Evolutionary conservation across 2,797 vertebrate species (phyloP).

Genomic region (Ctenopoma kingsleyae): DNA sequence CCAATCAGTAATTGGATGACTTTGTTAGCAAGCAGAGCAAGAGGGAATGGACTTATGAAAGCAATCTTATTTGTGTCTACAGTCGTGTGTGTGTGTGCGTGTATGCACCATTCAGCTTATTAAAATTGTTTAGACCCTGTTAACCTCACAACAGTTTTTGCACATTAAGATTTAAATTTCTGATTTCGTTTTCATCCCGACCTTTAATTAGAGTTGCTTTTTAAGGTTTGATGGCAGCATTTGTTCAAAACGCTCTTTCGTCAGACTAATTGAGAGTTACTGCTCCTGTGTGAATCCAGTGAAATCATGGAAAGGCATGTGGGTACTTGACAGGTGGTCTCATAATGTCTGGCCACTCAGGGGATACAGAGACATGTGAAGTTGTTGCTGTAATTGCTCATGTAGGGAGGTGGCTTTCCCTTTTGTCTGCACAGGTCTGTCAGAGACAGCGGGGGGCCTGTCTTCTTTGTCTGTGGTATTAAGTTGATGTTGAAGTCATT

Average conservation of each 20-base stretch:
- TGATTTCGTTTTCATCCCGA: constrained; percentile 9
- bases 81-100: not conserved
- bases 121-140: constrained; percentile 42
- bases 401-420: constrained; percentile 75
- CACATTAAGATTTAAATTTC: constrained; percentile 28
- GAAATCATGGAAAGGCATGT: constrained; percentile 73
- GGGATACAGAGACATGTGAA: constrained; percentile 58
- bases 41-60: constrained; percentile 33
- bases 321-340: constrained; percentile 87
- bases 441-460: constrained; percentile 60
- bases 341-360: constrained; percentile 80
- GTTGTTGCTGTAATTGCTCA: constrained; percentile 90
- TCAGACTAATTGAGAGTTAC: constrained; percentile 74
- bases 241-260: constrained; percentile 44
- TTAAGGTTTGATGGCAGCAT: constrained; percentile 14
- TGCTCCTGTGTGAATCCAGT: constrained; percentile 80
- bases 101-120: constrained; percentile 34
- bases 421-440: constrained; percentile 79
- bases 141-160: constrained; percentile 43
- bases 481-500: constrained; percentile 44
- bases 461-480: constrained; percentile 51
- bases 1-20: constrained; percentile 49
- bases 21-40: constrained; percentile 38
- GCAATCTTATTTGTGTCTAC: constrained; percentile 15
- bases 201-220: constrained; percentile 53